Evolutionary conservation across 2,113 vertebrate genomes (phyloP), one percentile per base, ranked within the genome.

Genomic region (Turdus rufiventris): DNA sequence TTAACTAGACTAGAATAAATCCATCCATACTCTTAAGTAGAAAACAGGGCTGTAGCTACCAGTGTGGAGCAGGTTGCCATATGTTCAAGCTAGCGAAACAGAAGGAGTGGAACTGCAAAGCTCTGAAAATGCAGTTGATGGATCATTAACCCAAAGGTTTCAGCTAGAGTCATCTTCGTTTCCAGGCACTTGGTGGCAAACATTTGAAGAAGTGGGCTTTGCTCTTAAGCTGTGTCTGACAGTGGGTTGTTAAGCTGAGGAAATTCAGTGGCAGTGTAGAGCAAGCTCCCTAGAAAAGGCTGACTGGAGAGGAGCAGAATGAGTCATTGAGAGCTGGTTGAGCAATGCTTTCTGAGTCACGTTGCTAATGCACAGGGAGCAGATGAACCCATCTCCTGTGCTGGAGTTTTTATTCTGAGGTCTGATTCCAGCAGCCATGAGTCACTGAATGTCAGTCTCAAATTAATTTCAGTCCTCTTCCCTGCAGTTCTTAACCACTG

Each of bases 261-360:
- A 63, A 65, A 23, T 75, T 90, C 34, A 56, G 76, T 48, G 78
- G 5, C 42, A 18, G 77, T 6, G 17, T 13, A 65, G 78, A 58
- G 38, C 51, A 40, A 51, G 56, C 61, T 96, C 72, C 38, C 23
- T 67, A 90, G 82, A 67, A 90, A 77, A 88, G 91, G 67, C 90
- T 90, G 72, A 14, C 38, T 72, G 78, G 74, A 94, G 77, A 66
- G 51, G 63, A 88, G 57, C 68, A 34, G 93, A 90, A 28, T 97
- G 92, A 96, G 79, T 96, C 93, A 95, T 1, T 90, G 85, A 26
- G 54, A 67, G 76, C 93, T 67, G 91, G 62, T 93, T 88, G 94
- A 96, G 94, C 93, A 94, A 78, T 89, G 60, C 93, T 92, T 85
- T 95, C 86, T 97, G 96, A 95, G 85, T 96, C 93, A 96, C 16